phyloP scores from a whole-genome alignment of 2,797 vertebrate species.

The Enteromius thamalakanensis region DNA sequence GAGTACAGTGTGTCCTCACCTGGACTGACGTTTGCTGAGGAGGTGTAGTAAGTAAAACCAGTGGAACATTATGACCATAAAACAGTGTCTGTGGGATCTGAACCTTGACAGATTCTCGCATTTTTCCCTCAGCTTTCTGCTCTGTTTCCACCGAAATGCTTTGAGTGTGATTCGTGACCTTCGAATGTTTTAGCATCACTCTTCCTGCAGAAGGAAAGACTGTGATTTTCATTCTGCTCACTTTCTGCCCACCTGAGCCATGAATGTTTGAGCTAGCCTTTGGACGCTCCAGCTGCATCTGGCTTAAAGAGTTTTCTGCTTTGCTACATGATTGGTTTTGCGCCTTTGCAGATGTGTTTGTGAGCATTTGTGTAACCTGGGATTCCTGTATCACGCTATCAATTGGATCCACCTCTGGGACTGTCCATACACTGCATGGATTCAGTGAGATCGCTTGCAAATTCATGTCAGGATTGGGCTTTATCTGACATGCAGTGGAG shows the following conservation, averaged over 20 bases:
- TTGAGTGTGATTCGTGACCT: background rate
- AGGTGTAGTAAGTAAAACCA: constrained; percentile 70
- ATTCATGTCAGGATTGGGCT: background rate
- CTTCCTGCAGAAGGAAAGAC: constrained; percentile 71
- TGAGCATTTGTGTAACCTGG: background rate
- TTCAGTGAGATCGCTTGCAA: background rate
- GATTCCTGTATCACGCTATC: background rate
- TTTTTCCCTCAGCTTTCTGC: background rate
- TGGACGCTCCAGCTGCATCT: constrained; percentile 55
- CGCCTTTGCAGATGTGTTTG: background rate
- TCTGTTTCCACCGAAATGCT: background rate
- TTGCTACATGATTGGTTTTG: background rate
- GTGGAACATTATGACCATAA: constrained; percentile 74
- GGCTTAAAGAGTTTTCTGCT: constrained; percentile 62
- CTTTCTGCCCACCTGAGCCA: constrained; percentile 50
- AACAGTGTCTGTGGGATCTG: constrained; percentile 77
- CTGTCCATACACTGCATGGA: background rate
- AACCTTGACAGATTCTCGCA: constrained; percentile 60
- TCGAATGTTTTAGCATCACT: constrained; percentile 44
- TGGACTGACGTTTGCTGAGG: background rate
- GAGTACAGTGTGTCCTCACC: background rate
- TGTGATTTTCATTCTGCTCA: constrained; percentile 76
- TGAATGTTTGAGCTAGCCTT: background rate
- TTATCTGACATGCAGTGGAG: background rate
- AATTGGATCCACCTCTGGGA: background rate